Evolutionary conservation across 1,140 invertebrate species (phyloP), one percentile per base, ranked within the genome.

Genomic region (Hesperophylax magnus): DNA sequence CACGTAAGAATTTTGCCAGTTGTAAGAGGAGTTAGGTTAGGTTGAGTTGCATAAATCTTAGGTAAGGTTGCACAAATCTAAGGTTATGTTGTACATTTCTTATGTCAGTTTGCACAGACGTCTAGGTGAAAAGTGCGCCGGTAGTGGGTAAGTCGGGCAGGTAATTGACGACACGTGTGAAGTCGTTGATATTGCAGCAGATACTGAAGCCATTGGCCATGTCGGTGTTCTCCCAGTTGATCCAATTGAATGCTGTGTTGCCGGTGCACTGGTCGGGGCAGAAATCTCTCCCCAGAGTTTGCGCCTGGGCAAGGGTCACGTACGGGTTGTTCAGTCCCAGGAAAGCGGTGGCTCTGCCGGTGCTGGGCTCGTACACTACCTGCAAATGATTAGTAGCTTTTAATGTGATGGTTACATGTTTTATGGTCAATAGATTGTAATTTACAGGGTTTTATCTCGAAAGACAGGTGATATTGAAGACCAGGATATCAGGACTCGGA

Each of bases 301-400:
- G 34, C 17, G 87, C 87, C 63, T 88, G 85, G 0, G 87, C 85
- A 8, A 86, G 39, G 0, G 86, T 88, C 79, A 88, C 88, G 83
- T 93, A 92, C 0, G 93, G 93, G 86, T 95, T 93, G 85, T 94
- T 94, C 18, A 93, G 87, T 24, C 92, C 91, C 2, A 94, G 85
- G 79, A 94, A 91, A 3, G 91, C 93, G 2, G 92, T 91, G 2
- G 91, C 93, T 2, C 86, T 84, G 61, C 89, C 88, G 3, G 85
- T 87, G 7, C 84, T 76, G 14, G 88, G 87, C 81, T 94, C 89
- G 81, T 93, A 91, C 1, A 92, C 87, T 8, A 94, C 86, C 89
- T 94, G 27, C 11, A 67, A 67, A 67, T 63, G 4, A 24, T 27
- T 2, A 27, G 27, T 27, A 5, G 27, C 2, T 27, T 27, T 27